Base-by-base conservation (phyloP, 2,113 vertebrate genomes). In the Grammomys surdaster region DNA sequence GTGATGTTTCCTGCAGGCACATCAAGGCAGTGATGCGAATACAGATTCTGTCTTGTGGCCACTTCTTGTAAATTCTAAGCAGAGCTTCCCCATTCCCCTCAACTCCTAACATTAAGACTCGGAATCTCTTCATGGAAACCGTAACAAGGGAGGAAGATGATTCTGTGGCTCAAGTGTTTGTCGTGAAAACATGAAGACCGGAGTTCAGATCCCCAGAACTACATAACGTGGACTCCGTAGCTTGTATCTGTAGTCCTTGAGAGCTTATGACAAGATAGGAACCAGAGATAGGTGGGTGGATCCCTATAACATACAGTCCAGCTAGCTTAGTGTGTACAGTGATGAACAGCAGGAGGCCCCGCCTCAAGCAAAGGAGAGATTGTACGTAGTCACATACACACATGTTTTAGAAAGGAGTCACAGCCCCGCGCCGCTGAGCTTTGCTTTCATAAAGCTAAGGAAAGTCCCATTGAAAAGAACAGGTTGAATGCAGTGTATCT, bases 391-490 rank as follows among this genome's bases (percentile, higher is more conserved):
- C 36, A n/a, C 54, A 24, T 11, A 1, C 51, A 12, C 33, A 58
- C 51, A 58, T 9, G 11, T 0, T 58, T 12, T n/a, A n/a, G 11
- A 58, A 54, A 73, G 56, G 90, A 58, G 5, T 17, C 40, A 40
- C 63, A 76, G 22, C 93, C 84, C 75, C 33, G 77, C 58, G 3
- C 31, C 58, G 5, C 51, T 86, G n/a, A 89, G 43, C 2, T n/a
- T 70, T 70, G 43, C 73, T 63, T 72, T 31, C n/a, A 65, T 36
- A 9, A 4, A 73, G 46, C 51, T 76, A 90, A 65, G 93, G 56
- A 96, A 84, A 78, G 75, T 90, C 43, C n/a, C 75, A 24, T 63
- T 26, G 88, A 93, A 94, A 93, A 33, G 51, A 89, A 87, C 9
- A 86, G 19, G 40, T 92, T 82, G 17, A 43, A 88, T 54, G 69